Conservation (phyloP, 2,888 invertebrate genomes). For the Keiferia lycopersicella region DNA sequence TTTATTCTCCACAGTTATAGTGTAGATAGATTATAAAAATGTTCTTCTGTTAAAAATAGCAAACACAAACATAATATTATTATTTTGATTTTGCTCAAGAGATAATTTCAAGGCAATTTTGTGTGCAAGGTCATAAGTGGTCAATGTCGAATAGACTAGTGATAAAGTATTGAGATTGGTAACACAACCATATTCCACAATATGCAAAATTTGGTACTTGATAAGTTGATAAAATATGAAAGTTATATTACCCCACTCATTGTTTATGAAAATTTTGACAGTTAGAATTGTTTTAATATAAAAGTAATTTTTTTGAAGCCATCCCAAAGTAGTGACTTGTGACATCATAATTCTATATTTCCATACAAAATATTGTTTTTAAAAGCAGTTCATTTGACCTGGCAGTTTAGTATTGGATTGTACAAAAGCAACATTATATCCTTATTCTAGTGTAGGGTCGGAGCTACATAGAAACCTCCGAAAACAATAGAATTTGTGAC, state of each 20-base stretch:
- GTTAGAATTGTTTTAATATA: too few relatives aligned
- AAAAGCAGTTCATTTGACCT: too few relatives aligned
- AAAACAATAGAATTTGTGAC: conserved; percentile 70
- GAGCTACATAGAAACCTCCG: conserved; percentile 65
- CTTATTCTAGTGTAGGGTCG: conserved; percentile 54
- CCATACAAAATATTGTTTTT: too few relatives aligned
- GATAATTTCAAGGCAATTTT: not conserved
- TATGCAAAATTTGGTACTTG: too few relatives aligned
- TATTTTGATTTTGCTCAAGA: not conserved
- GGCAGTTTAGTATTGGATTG: too few relatives aligned
- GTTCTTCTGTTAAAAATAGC: not conserved
- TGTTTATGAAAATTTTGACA: too few relatives aligned
- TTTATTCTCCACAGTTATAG: not conserved
- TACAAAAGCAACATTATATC: not conserved
- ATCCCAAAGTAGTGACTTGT: too few relatives aligned
- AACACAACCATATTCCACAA: not conserved
- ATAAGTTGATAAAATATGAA: too few relatives aligned
- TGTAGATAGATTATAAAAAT: not conserved
- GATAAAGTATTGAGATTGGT: not conserved
- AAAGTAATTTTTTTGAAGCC: too few relatives aligned
- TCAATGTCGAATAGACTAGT: not conserved
- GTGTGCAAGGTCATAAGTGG: not conserved
- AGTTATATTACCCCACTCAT: too few relatives aligned
- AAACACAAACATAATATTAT: not conserved
- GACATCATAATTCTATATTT: too few relatives aligned